These are phyloP conservation scores for Cuculus canorus DNA, from an alignment of 2,797 vertebrate genomes.

Conservation along the genomic window DNA sequence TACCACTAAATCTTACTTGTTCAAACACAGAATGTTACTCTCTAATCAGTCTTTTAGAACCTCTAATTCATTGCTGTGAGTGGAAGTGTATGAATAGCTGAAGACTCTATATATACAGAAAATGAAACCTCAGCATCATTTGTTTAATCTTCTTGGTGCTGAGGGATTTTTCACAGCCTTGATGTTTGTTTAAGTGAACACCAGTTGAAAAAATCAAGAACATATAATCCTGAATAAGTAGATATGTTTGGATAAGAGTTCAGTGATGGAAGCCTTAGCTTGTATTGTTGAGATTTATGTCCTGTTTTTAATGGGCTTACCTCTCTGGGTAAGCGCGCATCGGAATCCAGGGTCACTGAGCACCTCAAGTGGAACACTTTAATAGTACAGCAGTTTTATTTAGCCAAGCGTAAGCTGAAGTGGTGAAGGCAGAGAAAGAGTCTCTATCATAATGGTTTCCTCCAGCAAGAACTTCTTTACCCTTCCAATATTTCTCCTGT, in stretches of 20 bases:
- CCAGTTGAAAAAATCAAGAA: neutral
- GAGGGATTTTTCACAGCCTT: neutral
- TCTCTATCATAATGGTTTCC: neutral
- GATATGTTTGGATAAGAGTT: neutral
- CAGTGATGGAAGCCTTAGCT: neutral
- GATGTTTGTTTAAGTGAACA: neutral
- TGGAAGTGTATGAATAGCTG: neutral
- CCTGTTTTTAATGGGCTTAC: neutral
- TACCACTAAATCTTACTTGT: neutral
- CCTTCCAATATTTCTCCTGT: neutral
- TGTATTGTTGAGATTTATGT: neutral
- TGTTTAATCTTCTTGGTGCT: conserved; percentile 12
- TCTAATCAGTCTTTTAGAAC: neutral
- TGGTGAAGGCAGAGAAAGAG: neutral
- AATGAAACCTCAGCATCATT: neutral
- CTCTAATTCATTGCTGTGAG: neutral
- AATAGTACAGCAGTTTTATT: neutral
- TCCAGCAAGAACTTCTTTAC: neutral
- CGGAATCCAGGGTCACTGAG: neutral
- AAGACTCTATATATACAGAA: neutral
- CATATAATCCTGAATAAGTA: neutral
- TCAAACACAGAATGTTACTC: neutral
- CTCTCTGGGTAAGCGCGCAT: neutral
- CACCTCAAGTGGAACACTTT: neutral
- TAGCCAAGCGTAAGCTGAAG: neutral